A percentile compares a stretch with the other conserved stretches of the same genome.
These are phyloP conservation scores for Epinotia brunnichana DNA, from an alignment of 2,888 invertebrate species.

Conservation along the genomic window DNA sequence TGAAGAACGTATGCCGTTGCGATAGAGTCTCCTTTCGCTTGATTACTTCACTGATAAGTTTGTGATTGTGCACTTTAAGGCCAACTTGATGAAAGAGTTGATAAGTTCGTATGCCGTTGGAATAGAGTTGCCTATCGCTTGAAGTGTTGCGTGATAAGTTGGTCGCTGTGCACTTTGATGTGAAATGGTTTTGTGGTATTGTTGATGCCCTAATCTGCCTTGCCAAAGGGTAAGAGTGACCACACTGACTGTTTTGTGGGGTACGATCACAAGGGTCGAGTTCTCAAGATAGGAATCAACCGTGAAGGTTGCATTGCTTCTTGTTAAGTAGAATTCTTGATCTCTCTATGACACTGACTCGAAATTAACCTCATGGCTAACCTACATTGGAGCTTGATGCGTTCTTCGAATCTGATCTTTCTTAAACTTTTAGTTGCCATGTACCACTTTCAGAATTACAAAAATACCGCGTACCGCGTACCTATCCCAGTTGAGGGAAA, in stretches of 20 bases:
- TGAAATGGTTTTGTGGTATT: slow-evolving; percentile 16
- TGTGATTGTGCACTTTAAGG: slow-evolving; percentile 2
- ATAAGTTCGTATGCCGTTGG: neutral
- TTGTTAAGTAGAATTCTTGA: too few relatives aligned
- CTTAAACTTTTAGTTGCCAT: too few relatives aligned
- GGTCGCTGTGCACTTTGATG: slow-evolving; percentile 11
- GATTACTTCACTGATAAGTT: neutral
- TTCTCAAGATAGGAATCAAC: neutral
- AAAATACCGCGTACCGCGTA: too few relatives aligned
- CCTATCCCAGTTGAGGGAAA: too few relatives aligned
- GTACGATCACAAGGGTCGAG: neutral
- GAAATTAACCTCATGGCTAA: too few relatives aligned
- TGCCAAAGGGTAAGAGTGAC: neutral
- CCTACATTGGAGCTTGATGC: too few relatives aligned
- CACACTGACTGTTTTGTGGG: neutral
- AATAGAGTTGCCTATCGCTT: neutral
- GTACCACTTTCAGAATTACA: too few relatives aligned
- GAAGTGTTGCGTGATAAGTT: neutral
- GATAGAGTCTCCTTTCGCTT: neutral
- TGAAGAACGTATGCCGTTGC: neutral
- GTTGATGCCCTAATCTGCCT: neutral
- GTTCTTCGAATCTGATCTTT: too few relatives aligned
- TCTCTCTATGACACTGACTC: too few relatives aligned
- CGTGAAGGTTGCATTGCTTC: too few relatives aligned
- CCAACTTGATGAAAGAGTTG: neutral